Conservation (phyloP, 2,797 vertebrate species). For the Anas bernieri region DNA sequence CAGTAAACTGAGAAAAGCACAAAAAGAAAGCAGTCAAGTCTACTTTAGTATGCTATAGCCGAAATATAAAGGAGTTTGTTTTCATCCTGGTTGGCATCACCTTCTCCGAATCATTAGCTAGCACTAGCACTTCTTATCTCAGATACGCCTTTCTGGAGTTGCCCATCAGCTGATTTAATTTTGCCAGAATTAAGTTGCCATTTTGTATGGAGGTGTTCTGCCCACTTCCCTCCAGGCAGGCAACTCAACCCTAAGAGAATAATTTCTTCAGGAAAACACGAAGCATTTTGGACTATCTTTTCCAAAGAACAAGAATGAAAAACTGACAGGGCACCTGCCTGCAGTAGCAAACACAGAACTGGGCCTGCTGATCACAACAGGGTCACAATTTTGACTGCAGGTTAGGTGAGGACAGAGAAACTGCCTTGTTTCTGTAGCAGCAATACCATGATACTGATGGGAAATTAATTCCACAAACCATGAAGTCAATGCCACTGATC, state of each 20-base stretch:
- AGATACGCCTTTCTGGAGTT: not conserved
- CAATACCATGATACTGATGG: not conserved
- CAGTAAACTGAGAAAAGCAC: not conserved
- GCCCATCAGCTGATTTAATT: not conserved
- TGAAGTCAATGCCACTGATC: accelerated
- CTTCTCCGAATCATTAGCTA: not conserved
- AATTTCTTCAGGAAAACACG: not conserved
- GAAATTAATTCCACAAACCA: not conserved
- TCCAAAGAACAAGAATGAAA: not conserved
- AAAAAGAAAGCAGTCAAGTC: not conserved
- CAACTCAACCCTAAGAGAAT: not conserved
- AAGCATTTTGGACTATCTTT: not conserved
- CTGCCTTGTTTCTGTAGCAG: not conserved
- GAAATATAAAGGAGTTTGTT: not conserved
- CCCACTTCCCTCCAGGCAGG: not conserved
- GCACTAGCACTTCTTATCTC: not conserved
- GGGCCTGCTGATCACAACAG: not conserved
- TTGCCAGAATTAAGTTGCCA: not conserved
- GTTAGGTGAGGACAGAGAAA: not conserved
- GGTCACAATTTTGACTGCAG: not conserved
- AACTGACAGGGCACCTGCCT: not conserved
- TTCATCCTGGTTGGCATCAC: not conserved
- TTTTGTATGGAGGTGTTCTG: not conserved
- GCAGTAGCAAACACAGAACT: not conserved
- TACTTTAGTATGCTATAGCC: not conserved